phyloP scores from a whole-genome alignment of 2,113 vertebrate genomes.

The Opisthocomus hoazin region DNA sequence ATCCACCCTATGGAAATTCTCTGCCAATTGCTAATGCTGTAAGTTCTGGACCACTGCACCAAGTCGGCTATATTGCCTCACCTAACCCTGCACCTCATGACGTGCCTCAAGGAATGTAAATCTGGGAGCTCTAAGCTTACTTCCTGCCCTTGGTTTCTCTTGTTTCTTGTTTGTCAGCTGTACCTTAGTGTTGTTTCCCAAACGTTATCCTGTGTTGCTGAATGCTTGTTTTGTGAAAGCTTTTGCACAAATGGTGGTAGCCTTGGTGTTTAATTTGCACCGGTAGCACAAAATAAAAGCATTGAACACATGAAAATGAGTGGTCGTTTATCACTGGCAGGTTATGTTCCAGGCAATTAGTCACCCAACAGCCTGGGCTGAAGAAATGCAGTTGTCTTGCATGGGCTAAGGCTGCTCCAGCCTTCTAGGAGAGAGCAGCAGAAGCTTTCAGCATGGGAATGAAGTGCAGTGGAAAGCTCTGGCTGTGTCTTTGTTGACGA shows the following conservation, averaged over 20 bases:
- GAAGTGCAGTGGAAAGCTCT: not conserved
- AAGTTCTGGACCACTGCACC: conserved; percentile 68
- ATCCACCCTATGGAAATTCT: conserved; percentile 56
- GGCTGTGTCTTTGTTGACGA: not conserved
- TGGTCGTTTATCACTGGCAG: conserved; percentile 14
- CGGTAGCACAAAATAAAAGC: conserved; percentile 73
- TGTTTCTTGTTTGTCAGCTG: not conserved
- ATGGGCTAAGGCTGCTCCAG: not conserved
- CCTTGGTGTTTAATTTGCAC: conserved; percentile 62
- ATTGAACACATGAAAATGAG: conserved; percentile 54
- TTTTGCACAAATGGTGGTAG: conserved; percentile 42
- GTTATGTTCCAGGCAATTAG: not conserved
- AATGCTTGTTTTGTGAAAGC: conserved; percentile 30
- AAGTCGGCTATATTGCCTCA: conserved; percentile 76
- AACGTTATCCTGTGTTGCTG: not conserved
- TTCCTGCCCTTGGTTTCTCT: not conserved
- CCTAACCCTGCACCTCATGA: conserved; percentile 76
- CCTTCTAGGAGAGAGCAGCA: not conserved
- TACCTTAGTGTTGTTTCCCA: not conserved
- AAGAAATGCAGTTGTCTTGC: not conserved
- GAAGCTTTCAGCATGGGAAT: not conserved
- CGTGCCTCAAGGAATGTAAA: conserved; percentile 77
- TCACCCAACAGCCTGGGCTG: not conserved
- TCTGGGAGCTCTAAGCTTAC: not conserved
- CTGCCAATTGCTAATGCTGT: conserved; percentile 58